Evolutionary conservation across 2,888 invertebrate species (phyloP).

Genomic region (Palloptera scutellata): DNA sequence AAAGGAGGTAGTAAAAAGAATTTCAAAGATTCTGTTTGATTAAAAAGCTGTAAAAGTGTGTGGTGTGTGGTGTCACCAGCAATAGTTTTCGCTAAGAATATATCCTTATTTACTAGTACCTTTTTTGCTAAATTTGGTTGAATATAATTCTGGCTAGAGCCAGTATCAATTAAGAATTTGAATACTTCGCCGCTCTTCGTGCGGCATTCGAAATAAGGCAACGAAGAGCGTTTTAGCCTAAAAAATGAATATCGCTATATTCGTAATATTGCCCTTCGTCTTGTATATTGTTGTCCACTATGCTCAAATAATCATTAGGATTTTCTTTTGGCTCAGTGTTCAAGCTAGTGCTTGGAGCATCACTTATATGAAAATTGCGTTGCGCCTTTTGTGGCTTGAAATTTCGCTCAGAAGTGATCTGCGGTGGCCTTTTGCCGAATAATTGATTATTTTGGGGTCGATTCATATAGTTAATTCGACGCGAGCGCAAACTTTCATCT

Average conservation of each 20-base stretch:
- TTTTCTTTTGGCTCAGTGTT: background rate
- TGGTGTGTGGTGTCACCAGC: background rate
- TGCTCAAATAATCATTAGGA: background rate
- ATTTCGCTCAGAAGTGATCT: background rate
- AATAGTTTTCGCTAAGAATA: background rate
- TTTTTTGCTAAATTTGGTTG: conserved; percentile 1
- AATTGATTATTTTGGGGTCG: too few species aligned
- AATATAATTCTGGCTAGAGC: conserved; percentile 7
- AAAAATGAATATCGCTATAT: too few species aligned
- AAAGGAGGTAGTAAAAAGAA: too few species aligned
- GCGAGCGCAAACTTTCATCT: too few species aligned
- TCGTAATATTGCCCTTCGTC: too few species aligned
- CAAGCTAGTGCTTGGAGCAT: background rate
- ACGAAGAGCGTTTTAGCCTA: conserved; percentile 3
- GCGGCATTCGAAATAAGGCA: conserved; percentile 5
- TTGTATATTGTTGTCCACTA: background rate
- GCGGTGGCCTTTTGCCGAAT: too few species aligned
- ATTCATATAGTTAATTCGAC: too few species aligned
- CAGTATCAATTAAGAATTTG: background rate
- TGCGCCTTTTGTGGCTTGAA: background rate
- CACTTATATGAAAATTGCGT: too few species aligned
- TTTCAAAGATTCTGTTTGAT: too few species aligned
- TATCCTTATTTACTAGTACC: background rate
- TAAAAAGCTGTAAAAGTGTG: too few species aligned
- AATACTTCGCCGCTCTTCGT: conserved; percentile 5